Base-by-base conservation (phyloP, 2,888 invertebrate species). In the Shargacucullia verbasci region DNA sequence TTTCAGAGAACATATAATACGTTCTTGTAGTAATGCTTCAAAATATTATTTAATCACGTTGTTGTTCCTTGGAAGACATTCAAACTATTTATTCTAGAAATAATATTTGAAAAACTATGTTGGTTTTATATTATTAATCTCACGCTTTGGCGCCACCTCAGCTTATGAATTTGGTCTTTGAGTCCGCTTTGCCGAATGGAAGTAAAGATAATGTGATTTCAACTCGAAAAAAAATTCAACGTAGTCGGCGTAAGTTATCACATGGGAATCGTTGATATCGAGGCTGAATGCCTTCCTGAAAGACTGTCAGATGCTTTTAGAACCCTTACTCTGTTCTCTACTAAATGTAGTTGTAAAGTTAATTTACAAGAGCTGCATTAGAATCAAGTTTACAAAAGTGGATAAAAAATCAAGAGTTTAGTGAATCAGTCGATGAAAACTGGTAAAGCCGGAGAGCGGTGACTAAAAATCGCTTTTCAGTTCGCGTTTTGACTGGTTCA, bases 41-140 rank as follows among this genome's bases (percentile, higher is more conserved):
- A 35, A 53, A 46, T 45, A 39, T 46, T 46, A 52, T 67, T 56
- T 56, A 46, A 46, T 58, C 52, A 48, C 38, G 34, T 48, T 62
- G 25, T 46, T 65, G 20, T n/a, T n/a, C n/a, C 40, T 46, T 14
- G 40, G 37, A 44, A 55, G 13, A 31, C 39, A 50, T 46, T 53
- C 45, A 41, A 15, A 31, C 7, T 50, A 43, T 33, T 12, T 25
- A 10, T 53, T 49, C 29, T 4, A 20, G 11, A 14, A 59, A 31
- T 11, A 45, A 38, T 45, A 38, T 41, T 34, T 46, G 53, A 29
- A 34, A n/a, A 13, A 38, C 9, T 46, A 9, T 49, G 7, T 45
- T 40, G 38, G 11, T 33, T 44, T 46, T 29, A 27, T 48, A 49
- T 27, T 27, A 37, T 34, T 25, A 35, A 35, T 61, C 3, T 57